Evolutionary conservation across 2,113 vertebrate genomes (phyloP).

Genomic region (Elaphurus davidianus): DNA sequence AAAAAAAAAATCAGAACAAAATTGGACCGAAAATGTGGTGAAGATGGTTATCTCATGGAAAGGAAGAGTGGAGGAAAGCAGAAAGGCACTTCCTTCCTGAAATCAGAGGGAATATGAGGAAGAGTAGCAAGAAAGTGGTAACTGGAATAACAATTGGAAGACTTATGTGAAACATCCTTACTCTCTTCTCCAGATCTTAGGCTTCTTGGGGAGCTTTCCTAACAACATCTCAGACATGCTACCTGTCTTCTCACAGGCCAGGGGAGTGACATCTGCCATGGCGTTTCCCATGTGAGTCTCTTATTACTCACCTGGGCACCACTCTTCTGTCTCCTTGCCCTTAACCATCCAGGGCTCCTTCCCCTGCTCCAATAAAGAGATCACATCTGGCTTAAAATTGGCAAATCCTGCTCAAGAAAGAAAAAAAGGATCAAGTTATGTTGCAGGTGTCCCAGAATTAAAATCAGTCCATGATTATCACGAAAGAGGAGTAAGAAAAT

Average conservation of each 20-base stretch:
- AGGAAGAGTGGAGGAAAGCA: neutral
- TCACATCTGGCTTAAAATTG: constrained; percentile 35
- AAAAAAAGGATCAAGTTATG: neutral
- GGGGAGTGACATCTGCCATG: neutral
- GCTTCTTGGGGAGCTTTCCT: neutral
- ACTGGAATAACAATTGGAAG: neutral
- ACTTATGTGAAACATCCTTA: neutral
- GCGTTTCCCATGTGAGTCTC: neutral
- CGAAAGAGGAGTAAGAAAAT: neutral
- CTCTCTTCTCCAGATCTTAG: neutral
- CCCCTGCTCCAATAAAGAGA: constrained; percentile 46
- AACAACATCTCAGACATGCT: neutral
- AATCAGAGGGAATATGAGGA: neutral
- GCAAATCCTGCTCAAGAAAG: constrained; percentile 45
- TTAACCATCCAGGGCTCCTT: constrained; percentile 44
- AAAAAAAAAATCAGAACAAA: neutral
- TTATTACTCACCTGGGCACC: constrained; percentile 45
- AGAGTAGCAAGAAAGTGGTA: neutral
- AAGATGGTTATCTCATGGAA: neutral
- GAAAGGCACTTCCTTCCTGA: neutral
- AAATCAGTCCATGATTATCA: neutral
- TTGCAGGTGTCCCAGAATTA: neutral
- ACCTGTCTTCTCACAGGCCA: neutral
- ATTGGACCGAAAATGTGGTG: neutral
- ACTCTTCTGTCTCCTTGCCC: constrained; percentile 4